Conservation (phyloP, 2,113 vertebrate species). For the Cinclus mexicanus region DNA sequence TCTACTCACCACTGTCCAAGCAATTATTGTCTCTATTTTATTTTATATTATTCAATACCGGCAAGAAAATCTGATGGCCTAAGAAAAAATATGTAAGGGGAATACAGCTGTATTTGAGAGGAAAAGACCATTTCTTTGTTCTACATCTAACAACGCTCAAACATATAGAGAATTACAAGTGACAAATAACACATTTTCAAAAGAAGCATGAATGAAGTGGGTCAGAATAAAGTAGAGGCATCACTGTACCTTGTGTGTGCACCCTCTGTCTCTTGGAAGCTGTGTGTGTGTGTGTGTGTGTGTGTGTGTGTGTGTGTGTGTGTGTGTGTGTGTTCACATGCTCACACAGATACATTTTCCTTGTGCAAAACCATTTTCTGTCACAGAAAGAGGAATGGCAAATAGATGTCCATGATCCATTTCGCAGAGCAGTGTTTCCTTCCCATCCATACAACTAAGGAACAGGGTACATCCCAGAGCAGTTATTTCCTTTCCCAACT, state of each 20-base stretch:
- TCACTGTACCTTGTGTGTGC: neutral
- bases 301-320: neutral
- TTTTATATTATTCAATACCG: neutral
- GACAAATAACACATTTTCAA: neutral
- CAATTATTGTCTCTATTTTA: neutral
- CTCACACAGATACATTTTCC: neutral
- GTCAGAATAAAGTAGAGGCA: neutral
- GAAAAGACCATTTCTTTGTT: neutral
- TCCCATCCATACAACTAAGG: neutral
- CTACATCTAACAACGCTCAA: neutral
- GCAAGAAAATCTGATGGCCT: neutral
- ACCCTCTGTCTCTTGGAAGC: neutral
- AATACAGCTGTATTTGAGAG: neutral
- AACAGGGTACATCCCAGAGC: neutral
- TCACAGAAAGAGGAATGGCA: neutral
- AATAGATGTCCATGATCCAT: neutral
- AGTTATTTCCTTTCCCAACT: neutral
- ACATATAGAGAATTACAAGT: neutral
- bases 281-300: neutral
- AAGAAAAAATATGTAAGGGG: neutral
- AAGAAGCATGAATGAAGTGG: neutral
- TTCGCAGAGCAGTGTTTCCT: neutral
- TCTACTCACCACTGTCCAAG: neutral
- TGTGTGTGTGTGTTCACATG: neutral
- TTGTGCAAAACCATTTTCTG: neutral